phyloP scores from a whole-genome alignment of 2,888 invertebrate species.

The Pediacus dermestoides region DNA sequence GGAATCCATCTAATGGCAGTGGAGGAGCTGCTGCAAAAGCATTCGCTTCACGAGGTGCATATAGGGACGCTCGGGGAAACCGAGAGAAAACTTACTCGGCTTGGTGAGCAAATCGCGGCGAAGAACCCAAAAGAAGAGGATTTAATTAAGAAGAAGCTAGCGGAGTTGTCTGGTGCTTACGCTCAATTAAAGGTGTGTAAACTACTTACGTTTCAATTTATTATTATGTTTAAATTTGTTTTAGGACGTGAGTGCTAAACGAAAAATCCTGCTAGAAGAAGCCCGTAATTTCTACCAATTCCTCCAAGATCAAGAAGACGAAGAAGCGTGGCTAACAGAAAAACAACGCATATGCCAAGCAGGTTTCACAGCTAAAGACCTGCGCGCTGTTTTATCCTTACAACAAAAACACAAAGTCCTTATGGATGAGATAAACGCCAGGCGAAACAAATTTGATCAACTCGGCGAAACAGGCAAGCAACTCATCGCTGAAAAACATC shows the following conservation, averaged over 20 bases:
- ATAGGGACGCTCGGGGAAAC: slow-evolving; percentile 86
- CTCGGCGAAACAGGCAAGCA: slow-evolving; percentile 60
- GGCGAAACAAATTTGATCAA: slow-evolving; percentile 68
- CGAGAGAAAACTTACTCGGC: slow-evolving; percentile 71
- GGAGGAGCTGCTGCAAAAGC: slow-evolving; percentile 91
- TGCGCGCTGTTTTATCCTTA: slow-evolving; percentile 82
- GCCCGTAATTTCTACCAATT: slow-evolving; percentile 93
- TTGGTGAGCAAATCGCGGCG: slow-evolving; percentile 50
- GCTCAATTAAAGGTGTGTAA: slow-evolving; percentile 56
- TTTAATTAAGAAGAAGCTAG: slow-evolving; percentile 67
- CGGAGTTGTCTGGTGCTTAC: slow-evolving; percentile 74
- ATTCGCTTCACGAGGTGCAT: slow-evolving; percentile 87
- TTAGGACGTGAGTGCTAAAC: slow-evolving; percentile 61
- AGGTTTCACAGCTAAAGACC: slow-evolving; percentile 90
- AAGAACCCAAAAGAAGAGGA: slow-evolving; percentile 57
- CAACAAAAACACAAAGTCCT: slow-evolving; percentile 90
- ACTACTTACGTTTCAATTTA: background rate
- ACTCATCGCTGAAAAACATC: slow-evolving; percentile 77
- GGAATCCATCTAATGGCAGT: slow-evolving; percentile 93
- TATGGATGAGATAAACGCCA: slow-evolving; percentile 82
- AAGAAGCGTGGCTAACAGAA: slow-evolving; percentile 95
- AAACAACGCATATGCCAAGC: slow-evolving; percentile 91
- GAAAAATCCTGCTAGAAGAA: slow-evolving; percentile 84
- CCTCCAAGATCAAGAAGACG: slow-evolving; percentile 95
- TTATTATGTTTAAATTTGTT: background rate